A percentile compares a stretch with the other conserved stretches of the same genome.
Evolutionary conservation across 2,888 invertebrate species (phyloP).

Genomic region (Drosophila paracracens): DNA sequence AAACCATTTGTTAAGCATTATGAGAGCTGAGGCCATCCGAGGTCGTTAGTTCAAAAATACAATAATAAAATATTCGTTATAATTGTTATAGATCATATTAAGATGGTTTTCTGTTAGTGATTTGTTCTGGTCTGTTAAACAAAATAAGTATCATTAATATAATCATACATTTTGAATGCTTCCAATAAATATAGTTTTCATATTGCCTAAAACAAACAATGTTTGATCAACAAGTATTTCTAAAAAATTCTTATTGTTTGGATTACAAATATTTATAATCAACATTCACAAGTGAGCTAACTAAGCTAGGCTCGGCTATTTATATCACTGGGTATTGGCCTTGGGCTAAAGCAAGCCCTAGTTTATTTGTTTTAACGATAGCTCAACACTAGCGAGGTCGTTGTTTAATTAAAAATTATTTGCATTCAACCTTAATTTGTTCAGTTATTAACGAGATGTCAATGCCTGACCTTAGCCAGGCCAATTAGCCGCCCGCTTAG

Average conservation of each 20-base stretch:
- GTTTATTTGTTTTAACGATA: constrained; percentile 27
- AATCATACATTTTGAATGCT: neutral
- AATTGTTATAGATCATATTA: neutral
- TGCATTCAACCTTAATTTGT: constrained; percentile 64
- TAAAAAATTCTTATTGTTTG: neutral
- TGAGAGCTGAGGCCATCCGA: no score
- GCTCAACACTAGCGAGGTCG: constrained; percentile 11
- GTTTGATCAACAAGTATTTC: neutral
- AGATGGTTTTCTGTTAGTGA: neutral
- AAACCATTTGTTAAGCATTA: no score
- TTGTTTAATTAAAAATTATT: constrained; percentile 41
- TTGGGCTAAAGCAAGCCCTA: constrained; percentile 17
- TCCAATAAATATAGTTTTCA: neutral
- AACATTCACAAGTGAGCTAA: neutral
- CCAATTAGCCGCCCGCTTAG: constrained; percentile 19
- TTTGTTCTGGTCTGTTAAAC: neutral
- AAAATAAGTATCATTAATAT: neutral
- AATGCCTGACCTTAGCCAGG: constrained; percentile 34
- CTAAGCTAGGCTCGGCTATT: neutral
- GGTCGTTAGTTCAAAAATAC: neutral
- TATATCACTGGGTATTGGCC: constrained; percentile 8
- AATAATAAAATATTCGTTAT: neutral
- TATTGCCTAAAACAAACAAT: neutral
- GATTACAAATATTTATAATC: neutral
- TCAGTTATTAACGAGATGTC: constrained; percentile 17